Evolutionary conservation across 1,140 invertebrate genomes (phyloP).

Genomic region (Eupristina koningsbergeri): DNA sequence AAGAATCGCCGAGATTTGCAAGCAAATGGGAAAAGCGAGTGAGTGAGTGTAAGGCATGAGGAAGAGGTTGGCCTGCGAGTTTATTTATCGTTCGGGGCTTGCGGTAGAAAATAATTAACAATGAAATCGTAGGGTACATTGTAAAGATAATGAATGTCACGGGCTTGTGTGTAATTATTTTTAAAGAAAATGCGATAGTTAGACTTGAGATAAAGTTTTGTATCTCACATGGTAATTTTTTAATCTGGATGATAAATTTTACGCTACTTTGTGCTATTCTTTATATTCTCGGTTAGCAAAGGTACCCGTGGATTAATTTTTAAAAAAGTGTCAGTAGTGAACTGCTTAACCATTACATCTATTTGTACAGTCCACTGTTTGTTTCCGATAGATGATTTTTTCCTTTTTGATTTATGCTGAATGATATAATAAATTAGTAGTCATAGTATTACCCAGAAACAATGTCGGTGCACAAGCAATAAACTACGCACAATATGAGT

Average conservation of each 20-base stretch:
- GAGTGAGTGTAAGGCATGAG: neutral
- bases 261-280: neutral
- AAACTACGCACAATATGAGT: too few relatives aligned
- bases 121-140: constrained; percentile 14
- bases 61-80: neutral
- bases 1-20: neutral
- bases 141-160: constrained; percentile 3
- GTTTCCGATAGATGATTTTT: too few relatives aligned
- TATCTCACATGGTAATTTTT: neutral
- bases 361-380: too few relatives aligned
- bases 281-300: neutral
- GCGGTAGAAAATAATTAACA: constrained; percentile 22
- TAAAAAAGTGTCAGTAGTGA: too few relatives aligned
- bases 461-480: too few relatives aligned
- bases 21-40: neutral
- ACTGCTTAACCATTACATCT: too few relatives aligned
- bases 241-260: neutral
- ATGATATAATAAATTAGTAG: too few relatives aligned
- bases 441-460: too few relatives aligned
- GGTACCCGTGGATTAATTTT: neutral
- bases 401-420: too few relatives aligned
- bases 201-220: neutral
- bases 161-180: neutral
- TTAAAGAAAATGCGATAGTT: neutral
- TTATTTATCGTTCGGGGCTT: constrained; percentile 5